Evolutionary conservation across 2,113 vertebrate genomes (phyloP).

Genomic region (Saguinus midas): DNA sequence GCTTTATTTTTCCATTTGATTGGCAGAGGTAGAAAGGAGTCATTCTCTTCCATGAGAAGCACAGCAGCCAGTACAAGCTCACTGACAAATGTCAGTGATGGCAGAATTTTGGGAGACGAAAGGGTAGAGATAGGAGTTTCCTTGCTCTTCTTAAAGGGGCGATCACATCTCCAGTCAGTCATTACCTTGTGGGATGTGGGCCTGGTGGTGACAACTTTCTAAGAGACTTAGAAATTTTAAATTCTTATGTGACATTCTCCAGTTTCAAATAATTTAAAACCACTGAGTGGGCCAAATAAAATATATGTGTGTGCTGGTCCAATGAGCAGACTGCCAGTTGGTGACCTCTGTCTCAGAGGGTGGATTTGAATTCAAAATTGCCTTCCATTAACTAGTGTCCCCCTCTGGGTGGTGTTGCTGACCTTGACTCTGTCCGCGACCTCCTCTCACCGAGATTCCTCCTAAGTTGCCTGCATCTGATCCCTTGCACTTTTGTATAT

Average conservation of each 20-base stretch:
- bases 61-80: accelerated
- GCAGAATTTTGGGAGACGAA: accelerated
- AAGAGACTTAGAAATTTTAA: background rate
- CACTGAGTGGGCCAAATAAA: no score
- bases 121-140: background rate
- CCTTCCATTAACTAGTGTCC: no score
- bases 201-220: background rate
- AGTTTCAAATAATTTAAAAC: background rate
- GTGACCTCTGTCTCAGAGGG: background rate
- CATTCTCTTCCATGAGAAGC: background rate
- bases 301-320: accelerated
- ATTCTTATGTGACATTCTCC: background rate
- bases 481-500: background rate
- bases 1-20: background rate
- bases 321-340: background rate
- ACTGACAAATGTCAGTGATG: background rate
- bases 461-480: no score
- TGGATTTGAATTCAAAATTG: background rate
- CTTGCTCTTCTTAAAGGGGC: background rate
- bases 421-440: background rate
- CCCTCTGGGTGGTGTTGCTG: background rate
- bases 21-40: background rate
- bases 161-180: accelerated
- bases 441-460: background rate
- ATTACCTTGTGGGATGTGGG: background rate